phyloP scores from a whole-genome alignment of 1,140 invertebrate genomes.

The Pseudomyrmex gracilis region DNA sequence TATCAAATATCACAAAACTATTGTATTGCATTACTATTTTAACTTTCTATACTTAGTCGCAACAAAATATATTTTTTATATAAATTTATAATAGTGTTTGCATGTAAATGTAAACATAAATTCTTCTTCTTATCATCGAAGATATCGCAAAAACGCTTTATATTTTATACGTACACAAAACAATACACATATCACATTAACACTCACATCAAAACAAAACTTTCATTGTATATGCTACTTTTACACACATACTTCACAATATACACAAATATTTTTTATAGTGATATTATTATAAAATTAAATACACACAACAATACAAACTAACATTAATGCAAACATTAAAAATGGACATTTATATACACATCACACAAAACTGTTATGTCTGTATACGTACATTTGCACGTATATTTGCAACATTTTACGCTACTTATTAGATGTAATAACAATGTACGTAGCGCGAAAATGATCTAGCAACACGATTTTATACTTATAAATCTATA shows the following conservation, averaged over 20 bases:
- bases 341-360: not conserved
- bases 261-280: not conserved
- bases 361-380: not conserved
- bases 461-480: not conserved
- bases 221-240: not conserved
- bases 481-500: constrained; percentile 17
- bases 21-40: constrained; percentile 1
- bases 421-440: not conserved
- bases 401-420: not conserved
- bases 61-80: constrained; percentile 46
- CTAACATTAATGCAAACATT: not conserved
- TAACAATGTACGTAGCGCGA: not conserved
- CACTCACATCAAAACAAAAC: constrained; percentile 18
- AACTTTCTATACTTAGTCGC: not conserved
- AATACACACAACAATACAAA: constrained; percentile 3
- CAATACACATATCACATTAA: not conserved
- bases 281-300: not conserved
- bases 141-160: constrained; percentile 11
- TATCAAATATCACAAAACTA: not conserved
- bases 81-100: constrained; percentile 21
- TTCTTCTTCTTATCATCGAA: not conserved
- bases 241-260: not conserved
- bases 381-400: not conserved
- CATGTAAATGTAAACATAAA: constrained; percentile 16
- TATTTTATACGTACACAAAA: constrained; percentile 3